Base-by-base conservation (phyloP, 2,797 vertebrate species). In the Anabas testudineus region DNA sequence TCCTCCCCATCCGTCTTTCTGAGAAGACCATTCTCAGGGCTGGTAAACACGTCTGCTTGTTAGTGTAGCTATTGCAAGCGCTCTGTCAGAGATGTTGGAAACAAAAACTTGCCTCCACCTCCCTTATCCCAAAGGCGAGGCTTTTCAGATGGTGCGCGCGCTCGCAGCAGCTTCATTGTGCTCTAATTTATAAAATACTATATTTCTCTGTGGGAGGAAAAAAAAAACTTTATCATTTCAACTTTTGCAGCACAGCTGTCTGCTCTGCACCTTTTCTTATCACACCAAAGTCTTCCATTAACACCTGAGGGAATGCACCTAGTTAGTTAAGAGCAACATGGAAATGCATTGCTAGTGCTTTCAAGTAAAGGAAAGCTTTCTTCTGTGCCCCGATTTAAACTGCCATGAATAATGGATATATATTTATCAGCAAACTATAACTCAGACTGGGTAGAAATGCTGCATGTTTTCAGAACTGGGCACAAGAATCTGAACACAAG, bases 21-120 rank as follows among this genome's bases (percentile, higher is more conserved):
- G 67, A 73, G 76, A 80, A 83, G 76, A 82, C 68, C 80, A 81
- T 87, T 77, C 86, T 89, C 75, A 8, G 83, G 83, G 82, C 78
- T 68, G 74, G 83, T 89, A 88, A 93, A 92, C 89, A 90, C 76
- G 69, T 62, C 53, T 55, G 80, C 85, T 93, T 85, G 85, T 92
- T 93, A 90, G 86, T 70, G 80, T 36, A 70, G 72, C 67, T 80
- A 66, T 62, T 73, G 66, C 60, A 10, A 66, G 58, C 48, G 84
- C 86, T 87, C 69, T 86, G 78, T 85, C 64, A 71, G 58, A 76
- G 67, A 68, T 34, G 60, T 52, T 55, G 42, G 59, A 53, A 80
- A 74, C 61, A 77, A 60, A 83, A 85, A 65, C 36, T 42, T 37
- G 71, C 64, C 74, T 59, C 64, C 37, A 42, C 52, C 52, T 64